Percentiles rank a stretch among this genome's conserved stretches.
These are phyloP conservation scores for Ameiurus melas DNA, from an alignment of 2,113 vertebrate genomes.

Conservation along the genomic window DNA sequence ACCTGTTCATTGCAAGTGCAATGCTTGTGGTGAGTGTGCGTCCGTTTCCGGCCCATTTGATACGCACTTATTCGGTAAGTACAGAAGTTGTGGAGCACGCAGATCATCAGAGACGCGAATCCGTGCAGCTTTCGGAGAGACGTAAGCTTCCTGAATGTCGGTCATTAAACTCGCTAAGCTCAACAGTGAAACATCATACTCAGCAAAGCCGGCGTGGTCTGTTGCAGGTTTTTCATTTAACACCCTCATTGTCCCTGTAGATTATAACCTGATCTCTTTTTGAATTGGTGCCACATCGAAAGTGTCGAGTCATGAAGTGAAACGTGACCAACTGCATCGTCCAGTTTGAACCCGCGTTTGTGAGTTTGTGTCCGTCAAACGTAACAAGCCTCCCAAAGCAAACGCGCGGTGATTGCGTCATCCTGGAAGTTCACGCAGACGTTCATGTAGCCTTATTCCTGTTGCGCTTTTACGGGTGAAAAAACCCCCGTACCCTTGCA, in stretches of 20 bases:
- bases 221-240: slow-evolving; percentile 22
- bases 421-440: slow-evolving; percentile 9
- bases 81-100: too few relatives aligned
- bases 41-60: not conserved
- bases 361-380: not conserved
- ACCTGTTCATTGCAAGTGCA: not conserved
- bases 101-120: not conserved
- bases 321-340: slow-evolving; percentile 69
- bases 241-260: slow-evolving; percentile 32
- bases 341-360: slow-evolving; percentile 19
- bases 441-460: not conserved
- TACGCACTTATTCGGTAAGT: not conserved
- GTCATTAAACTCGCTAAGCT: not conserved
- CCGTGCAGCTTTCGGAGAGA: slow-evolving; percentile 27
- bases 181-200: slow-evolving; percentile 28
- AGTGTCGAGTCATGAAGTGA: slow-evolving; percentile 62
- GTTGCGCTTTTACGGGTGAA: not conserved
- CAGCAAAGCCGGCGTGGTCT: slow-evolving; percentile 30
- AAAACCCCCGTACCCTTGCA: not conserved
- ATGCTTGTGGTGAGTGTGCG: not conserved
- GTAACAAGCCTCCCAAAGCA: not conserved
- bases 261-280: slow-evolving; percentile 45
- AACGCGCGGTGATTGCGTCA: slow-evolving; percentile 25
- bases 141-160: slow-evolving; percentile 16
- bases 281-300: slow-evolving; percentile 52